Conservation (phyloP, 1,140 invertebrate genomes). For the Zaprionus tsacasi region DNA sequence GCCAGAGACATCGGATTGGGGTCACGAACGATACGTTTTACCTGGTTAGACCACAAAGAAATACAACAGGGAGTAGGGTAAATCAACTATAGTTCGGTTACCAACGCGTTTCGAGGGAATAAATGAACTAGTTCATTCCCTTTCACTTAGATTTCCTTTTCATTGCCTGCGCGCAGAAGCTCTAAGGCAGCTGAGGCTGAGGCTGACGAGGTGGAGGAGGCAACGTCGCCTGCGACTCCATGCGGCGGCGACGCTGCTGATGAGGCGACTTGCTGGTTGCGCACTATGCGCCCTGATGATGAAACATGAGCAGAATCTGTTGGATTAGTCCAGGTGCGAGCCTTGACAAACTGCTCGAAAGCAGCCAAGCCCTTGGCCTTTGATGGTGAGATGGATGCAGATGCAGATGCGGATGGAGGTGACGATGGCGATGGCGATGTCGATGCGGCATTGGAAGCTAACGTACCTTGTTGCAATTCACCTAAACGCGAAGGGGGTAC, state of each 20-base stretch:
- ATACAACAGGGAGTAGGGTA: conserved; percentile 35
- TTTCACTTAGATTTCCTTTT: conserved; percentile 61
- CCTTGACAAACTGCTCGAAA: conserved; percentile 68
- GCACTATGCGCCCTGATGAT: conserved; percentile 64
- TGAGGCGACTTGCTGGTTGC: conserved; percentile 55
- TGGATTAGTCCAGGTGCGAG: conserved; percentile 65
- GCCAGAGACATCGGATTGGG: conserved; percentile 38
- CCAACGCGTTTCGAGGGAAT: conserved; percentile 32
- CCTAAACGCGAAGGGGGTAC: conserved; percentile 68
- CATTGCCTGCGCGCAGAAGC: conserved; percentile 36
- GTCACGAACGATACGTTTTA: conserved; percentile 58
- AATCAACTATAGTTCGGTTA: conserved; percentile 41
- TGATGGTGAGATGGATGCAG: conserved; percentile 58
- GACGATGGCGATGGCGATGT: conserved; percentile 45
- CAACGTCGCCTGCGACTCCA: conserved; percentile 21
- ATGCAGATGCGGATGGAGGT: conserved; percentile 47
- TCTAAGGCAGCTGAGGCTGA: conserved; percentile 20
- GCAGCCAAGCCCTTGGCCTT: conserved; percentile 67
- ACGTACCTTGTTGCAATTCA: conserved; percentile 80
- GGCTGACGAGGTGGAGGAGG: conserved; percentile 22
- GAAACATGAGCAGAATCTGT: conserved; percentile 66
- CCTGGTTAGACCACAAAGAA: conserved; percentile 66
- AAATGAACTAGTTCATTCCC: conserved; percentile 6
- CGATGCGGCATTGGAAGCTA: conserved; percentile 53
- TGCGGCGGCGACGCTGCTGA: conserved; percentile 18